These are phyloP conservation scores for Drosophila mauritiana DNA, from an alignment of 1,140 invertebrate species.

Conservation along the genomic window DNA sequence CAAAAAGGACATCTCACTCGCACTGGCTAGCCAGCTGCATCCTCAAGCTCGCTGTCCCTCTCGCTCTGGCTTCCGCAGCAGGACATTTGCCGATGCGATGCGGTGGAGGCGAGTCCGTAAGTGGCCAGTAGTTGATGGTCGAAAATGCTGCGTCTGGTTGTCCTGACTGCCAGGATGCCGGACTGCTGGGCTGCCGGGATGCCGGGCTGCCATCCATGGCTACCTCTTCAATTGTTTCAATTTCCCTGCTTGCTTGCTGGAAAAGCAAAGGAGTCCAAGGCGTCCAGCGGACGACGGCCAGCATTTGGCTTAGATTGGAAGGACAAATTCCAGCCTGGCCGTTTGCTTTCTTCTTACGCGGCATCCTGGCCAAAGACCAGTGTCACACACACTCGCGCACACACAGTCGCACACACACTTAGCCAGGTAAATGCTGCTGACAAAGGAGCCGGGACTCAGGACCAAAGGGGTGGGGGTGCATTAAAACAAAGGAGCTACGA, in stretches of 20 bases:
- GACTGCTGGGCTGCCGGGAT: conserved; percentile 16
- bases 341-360: conserved; percentile 79
- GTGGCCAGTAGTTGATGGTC: conserved; percentile 81
- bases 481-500: conserved; percentile 79
- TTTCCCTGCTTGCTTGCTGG: conserved; percentile 73
- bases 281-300: conserved; percentile 46
- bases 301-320: conserved; percentile 82
- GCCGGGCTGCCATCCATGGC: conserved; percentile 35
- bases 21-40: not conserved
- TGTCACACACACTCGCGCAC: conserved; percentile 18
- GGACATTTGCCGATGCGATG: conserved; percentile 55
- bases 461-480: conserved; percentile 60
- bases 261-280: conserved; percentile 32
- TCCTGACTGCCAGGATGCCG: conserved; percentile 28
- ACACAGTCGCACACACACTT: conserved; percentile 10
- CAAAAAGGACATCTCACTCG: conserved; percentile 42
- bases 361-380: conserved; percentile 54
- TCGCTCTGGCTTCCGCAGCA: conserved; percentile 31
- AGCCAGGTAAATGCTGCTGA: conserved; percentile 70
- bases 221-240: conserved; percentile 80
- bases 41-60: conserved; percentile 5
- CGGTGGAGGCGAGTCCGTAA: conserved; percentile 63
- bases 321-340: conserved; percentile 75
- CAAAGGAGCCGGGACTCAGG: conserved; percentile 65
- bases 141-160: conserved; percentile 78